phyloP scores from a whole-genome alignment of 2,888 invertebrate species.

The Xestobium rufovillosum region DNA sequence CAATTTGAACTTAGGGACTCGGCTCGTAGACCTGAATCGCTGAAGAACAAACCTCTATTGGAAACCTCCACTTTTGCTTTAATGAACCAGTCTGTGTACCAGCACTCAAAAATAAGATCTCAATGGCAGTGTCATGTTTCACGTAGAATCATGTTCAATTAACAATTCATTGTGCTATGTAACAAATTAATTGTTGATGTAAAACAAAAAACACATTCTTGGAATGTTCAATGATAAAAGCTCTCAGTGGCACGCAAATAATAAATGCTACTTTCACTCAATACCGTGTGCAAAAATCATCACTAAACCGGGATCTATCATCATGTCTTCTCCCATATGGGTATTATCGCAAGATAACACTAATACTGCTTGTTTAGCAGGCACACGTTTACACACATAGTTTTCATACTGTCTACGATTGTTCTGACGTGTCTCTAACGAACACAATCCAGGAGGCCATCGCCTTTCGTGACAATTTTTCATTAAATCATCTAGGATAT shows the following conservation, averaged over 20 bases:
- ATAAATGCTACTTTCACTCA: constrained; percentile 48
- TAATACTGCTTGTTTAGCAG: constrained; percentile 91
- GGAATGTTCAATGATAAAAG: neutral
- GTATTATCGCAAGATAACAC: constrained; percentile 91
- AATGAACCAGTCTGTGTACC: no score
- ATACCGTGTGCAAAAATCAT: constrained; percentile 99
- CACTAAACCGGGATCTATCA: constrained; percentile 91
- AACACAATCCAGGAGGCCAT: constrained; percentile 90
- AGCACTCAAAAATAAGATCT: no score
- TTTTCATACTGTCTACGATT: constrained; percentile 90
- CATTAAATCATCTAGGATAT: constrained; percentile 91
- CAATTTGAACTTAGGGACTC: no score
- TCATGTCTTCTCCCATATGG: constrained; percentile 93
- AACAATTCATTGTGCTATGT: no score
- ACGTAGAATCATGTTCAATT: no score
- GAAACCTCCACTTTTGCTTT: no score
- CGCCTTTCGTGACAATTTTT: constrained; percentile 94
- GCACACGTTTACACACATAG: constrained; percentile 89
- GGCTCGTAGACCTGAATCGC: no score
- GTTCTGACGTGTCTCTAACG: constrained; percentile 88
- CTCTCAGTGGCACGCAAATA: no score
- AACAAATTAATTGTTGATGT: no score
- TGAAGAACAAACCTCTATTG: no score
- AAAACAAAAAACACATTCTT: neutral
- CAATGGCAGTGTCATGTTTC: no score